Percentiles rank a stretch among this genome's conserved stretches.
These are phyloP conservation scores for Volucella zonaria DNA, from an alignment of 2,888 invertebrate species.

Conservation along the genomic window DNA sequence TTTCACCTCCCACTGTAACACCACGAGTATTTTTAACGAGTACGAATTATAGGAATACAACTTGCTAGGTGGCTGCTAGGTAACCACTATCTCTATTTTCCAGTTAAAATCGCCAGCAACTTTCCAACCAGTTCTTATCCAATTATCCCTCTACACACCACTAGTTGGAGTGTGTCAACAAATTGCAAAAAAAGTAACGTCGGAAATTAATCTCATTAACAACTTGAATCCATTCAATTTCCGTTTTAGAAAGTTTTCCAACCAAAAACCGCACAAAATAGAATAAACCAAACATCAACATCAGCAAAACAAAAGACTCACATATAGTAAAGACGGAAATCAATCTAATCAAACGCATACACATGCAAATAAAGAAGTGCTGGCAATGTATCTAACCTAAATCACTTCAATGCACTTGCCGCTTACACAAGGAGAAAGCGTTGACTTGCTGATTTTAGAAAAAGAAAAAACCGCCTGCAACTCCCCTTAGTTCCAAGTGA, in stretches of 20 bases:
- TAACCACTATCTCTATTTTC: no score
- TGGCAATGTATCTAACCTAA: conserved; percentile 10
- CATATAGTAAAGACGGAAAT: not conserved
- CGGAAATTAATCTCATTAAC: conserved; percentile 29
- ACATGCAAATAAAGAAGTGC: not conserved
- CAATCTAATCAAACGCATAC: not conserved
- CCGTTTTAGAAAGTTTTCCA: conserved; percentile 30
- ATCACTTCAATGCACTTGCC: conserved; percentile 9
- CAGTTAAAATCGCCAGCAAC: no score
- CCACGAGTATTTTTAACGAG: no score
- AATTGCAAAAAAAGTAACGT: not conserved
- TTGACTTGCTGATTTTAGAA: conserved; percentile 16
- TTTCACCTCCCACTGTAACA: no score
- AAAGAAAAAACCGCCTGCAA: conserved; percentile 16
- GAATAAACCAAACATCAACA: not conserved
- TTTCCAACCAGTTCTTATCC: no score
- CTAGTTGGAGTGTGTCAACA: not conserved
- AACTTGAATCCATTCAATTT: conserved; percentile 26
- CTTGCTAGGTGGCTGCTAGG: no score
- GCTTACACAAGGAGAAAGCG: conserved; percentile 47
- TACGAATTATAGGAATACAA: no score
- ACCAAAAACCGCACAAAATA: not conserved
- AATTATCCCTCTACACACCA: no score
- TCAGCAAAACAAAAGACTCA: conserved; percentile 17
- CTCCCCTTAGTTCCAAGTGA: conserved; percentile 12